Conservation (phyloP, 2,797 vertebrate genomes). For the Vultur gryphus region DNA sequence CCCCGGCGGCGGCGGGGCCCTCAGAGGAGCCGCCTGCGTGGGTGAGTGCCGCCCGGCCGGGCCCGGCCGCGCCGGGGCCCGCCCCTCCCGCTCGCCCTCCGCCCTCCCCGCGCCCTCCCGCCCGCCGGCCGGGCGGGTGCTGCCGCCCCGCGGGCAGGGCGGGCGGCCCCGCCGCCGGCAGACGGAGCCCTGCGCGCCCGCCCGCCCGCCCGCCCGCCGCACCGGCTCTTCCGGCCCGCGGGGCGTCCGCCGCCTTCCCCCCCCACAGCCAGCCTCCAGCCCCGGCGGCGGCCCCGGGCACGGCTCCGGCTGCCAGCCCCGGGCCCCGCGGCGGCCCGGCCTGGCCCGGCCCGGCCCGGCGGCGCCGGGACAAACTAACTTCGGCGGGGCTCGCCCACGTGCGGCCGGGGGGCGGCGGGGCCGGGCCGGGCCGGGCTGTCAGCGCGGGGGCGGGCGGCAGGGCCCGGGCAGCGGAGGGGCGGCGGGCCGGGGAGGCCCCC, state of each 20-base stretch:
- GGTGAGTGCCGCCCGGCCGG: conserved; percentile 19
- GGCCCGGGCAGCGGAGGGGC: background rate
- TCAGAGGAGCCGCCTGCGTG: background rate
- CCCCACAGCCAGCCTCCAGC: no score
- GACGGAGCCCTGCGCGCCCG: background rate
- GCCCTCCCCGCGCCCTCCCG: background rate
- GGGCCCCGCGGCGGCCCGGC: background rate
- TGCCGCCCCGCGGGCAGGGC: background rate
- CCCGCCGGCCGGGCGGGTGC: background rate
- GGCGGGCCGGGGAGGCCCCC: background rate
- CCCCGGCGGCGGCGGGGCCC: conserved; percentile 47
- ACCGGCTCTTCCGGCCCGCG: background rate
- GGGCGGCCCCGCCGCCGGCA: background rate
- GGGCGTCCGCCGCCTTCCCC: background rate
- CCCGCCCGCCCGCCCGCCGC: background rate
- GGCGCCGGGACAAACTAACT: background rate
- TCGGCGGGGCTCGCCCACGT: background rate
- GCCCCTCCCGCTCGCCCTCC: background rate
- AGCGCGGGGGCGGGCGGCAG: background rate
- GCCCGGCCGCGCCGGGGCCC: background rate
- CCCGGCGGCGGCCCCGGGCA: background rate
- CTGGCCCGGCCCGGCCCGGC: background rate
- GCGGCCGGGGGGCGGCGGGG: background rate
- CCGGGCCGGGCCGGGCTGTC: background rate
- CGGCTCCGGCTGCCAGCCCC: background rate